A percentile compares a stretch with the other conserved stretches of the same genome.
Conservation (phyloP, 2,888 invertebrate species). For the Steromphala cineraria region DNA sequence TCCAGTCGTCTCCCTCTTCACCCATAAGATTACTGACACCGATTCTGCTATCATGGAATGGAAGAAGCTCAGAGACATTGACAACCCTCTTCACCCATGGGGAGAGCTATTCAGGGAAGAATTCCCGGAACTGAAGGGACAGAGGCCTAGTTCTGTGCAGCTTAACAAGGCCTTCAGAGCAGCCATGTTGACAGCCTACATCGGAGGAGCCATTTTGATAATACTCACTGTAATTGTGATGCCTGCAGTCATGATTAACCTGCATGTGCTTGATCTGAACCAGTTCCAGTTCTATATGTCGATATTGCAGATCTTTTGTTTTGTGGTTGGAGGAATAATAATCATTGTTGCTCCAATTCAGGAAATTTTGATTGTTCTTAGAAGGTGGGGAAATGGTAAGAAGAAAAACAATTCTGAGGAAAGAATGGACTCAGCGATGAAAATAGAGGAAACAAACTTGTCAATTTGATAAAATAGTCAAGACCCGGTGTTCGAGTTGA, state of each 20-base stretch:
- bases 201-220: constrained; percentile 51
- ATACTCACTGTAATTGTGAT: constrained; percentile 52
- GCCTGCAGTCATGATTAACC: constrained; percentile 56
- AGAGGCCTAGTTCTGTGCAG: constrained; percentile 45
- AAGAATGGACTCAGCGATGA: too few relatives aligned
- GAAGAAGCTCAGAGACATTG: constrained; percentile 58
- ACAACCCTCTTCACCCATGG: constrained; percentile 65
- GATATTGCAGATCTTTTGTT: constrained; percentile 51
- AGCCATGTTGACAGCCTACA: constrained; percentile 55
- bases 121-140: constrained; percentile 44
- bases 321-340: constrained; percentile 54
- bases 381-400: constrained; percentile 40
- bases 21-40: constrained; percentile 44
- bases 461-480: too few relatives aligned
- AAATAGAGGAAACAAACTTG: too few relatives aligned
- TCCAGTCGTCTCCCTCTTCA: constrained; percentile 60
- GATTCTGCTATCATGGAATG: constrained; percentile 52
- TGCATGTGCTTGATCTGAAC: constrained; percentile 48
- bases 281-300: constrained; percentile 56
- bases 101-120: constrained; percentile 54
- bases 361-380: constrained; percentile 51
- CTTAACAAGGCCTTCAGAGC: constrained; percentile 51
- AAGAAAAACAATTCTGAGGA: neutral
- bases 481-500: too few relatives aligned
- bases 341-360: constrained; percentile 56